Conservation (phyloP, 2,113 vertebrate species). For the Nerophis ophidion region DNA sequence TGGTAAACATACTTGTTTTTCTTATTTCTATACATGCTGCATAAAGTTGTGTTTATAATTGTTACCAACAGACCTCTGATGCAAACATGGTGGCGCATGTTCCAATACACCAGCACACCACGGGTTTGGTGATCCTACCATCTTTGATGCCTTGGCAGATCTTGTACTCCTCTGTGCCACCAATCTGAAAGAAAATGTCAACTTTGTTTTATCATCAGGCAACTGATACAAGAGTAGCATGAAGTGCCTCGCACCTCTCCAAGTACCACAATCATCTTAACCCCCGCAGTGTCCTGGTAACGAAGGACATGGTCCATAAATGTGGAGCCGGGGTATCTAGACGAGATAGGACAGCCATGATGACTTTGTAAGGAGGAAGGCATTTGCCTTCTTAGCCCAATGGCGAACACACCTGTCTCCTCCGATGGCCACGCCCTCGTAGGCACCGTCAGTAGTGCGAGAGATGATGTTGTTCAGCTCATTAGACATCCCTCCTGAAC, state of each 20-base stretch:
- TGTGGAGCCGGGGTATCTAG: slow-evolving; percentile 91
- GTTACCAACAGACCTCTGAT: slow-evolving; percentile 79
- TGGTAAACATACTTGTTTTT: neutral
- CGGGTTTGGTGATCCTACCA: slow-evolving; percentile 87
- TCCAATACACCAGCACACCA: slow-evolving; percentile 97
- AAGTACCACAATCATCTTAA: slow-evolving; percentile 95
- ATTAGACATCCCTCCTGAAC: slow-evolving; percentile 97
- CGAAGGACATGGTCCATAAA: slow-evolving; percentile 96
- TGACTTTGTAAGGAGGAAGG: neutral
- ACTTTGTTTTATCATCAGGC: neutral
- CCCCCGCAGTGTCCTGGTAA: slow-evolving; percentile 89
- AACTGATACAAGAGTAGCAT: neutral
- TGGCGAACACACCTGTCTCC: slow-evolving; percentile 82
- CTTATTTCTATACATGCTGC: neutral
- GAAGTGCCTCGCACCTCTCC: slow-evolving; percentile 80
- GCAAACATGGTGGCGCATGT: slow-evolving; percentile 98
- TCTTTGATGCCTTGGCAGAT: slow-evolving; percentile 87
- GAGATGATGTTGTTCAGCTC: slow-evolving; percentile 99
- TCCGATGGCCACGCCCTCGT: slow-evolving; percentile 93
- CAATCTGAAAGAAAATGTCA: slow-evolving; percentile 72
- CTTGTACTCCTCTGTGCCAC: slow-evolving; percentile 93
- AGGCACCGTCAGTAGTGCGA: slow-evolving; percentile 89
- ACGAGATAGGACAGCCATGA: neutral
- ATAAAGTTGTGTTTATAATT: neutral
- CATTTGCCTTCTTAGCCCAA: neutral